These are phyloP conservation scores for Philopedon plagiatum DNA, from an alignment of 2,888 invertebrate species.

Conservation along the genomic window DNA sequence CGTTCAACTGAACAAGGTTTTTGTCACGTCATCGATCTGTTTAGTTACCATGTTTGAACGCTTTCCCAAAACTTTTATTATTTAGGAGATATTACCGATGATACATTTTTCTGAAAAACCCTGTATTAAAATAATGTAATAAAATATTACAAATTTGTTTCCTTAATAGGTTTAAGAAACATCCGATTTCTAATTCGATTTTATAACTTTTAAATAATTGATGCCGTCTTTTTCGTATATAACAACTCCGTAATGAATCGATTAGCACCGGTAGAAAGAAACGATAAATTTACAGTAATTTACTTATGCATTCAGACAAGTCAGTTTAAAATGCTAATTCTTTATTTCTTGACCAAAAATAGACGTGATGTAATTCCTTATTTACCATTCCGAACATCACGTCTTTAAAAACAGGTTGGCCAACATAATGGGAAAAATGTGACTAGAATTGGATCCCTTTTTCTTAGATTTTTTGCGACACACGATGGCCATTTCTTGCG, in stretches of 20 bases:
- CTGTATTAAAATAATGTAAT: too few species aligned
- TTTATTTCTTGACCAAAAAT: constrained; percentile 55
- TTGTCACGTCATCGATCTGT: too few species aligned
- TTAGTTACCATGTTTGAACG: too few species aligned
- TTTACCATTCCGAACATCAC: constrained; percentile 57
- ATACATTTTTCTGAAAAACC: too few species aligned
- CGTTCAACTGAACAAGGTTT: too few species aligned
- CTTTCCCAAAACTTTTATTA: too few species aligned
- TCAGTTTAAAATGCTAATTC: constrained; percentile 49
- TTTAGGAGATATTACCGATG: too few species aligned
- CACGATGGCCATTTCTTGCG: neutral
- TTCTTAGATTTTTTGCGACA: neutral
- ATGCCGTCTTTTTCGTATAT: constrained; percentile 1
- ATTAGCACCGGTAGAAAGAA: constrained; percentile 47
- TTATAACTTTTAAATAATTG: constrained; percentile 8
- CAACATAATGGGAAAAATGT: constrained; percentile 9
- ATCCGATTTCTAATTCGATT: too few species aligned
- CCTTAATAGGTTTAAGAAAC: too few species aligned
- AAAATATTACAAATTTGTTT: too few species aligned
- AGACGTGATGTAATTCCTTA: constrained; percentile 59
- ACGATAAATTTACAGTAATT: constrained; percentile 51
- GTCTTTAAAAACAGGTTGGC: constrained; percentile 39
- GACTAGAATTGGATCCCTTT: constrained; percentile 24
- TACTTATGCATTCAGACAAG: constrained; percentile 56
- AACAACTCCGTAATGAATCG: neutral